phyloP scores from a whole-genome alignment of 2,113 vertebrate species.

The Empidonax alnorum region DNA sequence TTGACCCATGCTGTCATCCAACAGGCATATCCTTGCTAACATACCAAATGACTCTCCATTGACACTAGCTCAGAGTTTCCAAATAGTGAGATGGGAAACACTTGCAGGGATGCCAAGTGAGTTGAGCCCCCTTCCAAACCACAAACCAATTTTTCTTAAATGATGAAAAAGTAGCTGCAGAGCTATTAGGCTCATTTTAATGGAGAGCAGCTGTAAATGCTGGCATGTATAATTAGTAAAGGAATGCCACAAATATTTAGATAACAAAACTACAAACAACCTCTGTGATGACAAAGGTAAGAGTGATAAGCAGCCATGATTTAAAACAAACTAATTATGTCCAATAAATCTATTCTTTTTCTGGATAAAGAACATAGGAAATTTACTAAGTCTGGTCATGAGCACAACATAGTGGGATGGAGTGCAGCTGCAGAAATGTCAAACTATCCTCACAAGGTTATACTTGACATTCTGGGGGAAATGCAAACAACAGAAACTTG shows the following conservation, averaged over 20 bases:
- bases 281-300: conserved; percentile 40
- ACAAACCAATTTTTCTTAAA: background rate
- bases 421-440: conserved; percentile 59
- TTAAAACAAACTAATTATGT: conserved; percentile 43
- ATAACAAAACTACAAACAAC: conserved; percentile 8
- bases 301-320: conserved; percentile 20
- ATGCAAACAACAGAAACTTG: conserved; percentile 44
- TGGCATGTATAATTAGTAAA: background rate
- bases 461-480: conserved; percentile 42
- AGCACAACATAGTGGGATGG: conserved; percentile 15
- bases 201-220: conserved; percentile 27
- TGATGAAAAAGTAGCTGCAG: background rate
- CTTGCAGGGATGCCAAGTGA: background rate
- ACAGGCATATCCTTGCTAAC: background rate
- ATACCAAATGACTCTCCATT: rapidly evolving
- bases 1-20: background rate
- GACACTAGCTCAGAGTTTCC: background rate
- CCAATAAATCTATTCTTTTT: conserved; percentile 22
- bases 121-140: background rate
- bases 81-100: background rate
- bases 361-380: conserved; percentile 49
- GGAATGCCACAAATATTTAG: conserved; percentile 33
- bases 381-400: conserved; percentile 8
- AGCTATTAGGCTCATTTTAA: background rate
- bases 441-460: conserved; percentile 53